Base-by-base conservation (phyloP, 2,113 vertebrate species). In the Pandion haliaetus region DNA sequence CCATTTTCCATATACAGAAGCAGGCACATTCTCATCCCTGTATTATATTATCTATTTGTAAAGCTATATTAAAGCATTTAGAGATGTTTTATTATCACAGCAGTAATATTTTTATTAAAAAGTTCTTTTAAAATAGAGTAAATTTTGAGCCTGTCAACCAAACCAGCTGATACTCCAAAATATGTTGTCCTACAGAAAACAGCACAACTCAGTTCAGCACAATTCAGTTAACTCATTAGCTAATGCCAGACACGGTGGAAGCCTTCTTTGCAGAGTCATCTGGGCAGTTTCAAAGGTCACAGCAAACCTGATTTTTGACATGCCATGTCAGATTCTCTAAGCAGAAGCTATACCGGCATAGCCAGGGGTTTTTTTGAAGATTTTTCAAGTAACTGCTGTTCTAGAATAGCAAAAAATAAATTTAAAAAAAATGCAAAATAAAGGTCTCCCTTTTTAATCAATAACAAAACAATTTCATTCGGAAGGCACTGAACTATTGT, bases 221-320 rank as follows among this genome's bases (percentile, higher is more conserved):
- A 72, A 55, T 47, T 6, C 86, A 40, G 79, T 73, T 82, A 59
- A 55, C 15, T 76, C 3, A 69, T 73, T 23, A 95, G 54, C 79
- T 84, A 36, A 1, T 11, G 76, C 88, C 93, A 90, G 90, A 34
- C 55, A 9, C 11, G 2, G 49, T 5, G 42, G 38, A 31, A 54
- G 45, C 29, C 59, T 17, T 69, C 59, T 82, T 38, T 47, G 21
- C 21, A 14, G 72, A 79, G 44, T 14, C 91, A 45, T 62, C 83
- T 92, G 93, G 82, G 69, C 82, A 88, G 63, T 20, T 49, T 74
- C 94, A 95, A 70, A 96, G 86, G 86, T 83, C 72, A 45, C 55
- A 54, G 88, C 80, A 81, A 83, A 62, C 10, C 83, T 50, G 58
- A 0, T 3, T 59, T 83, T 6, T 72, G 76, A 57, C 42, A 19